phyloP scores from a whole-genome alignment of 2,888 invertebrate species.

The Oegoconia quadripuncta region DNA sequence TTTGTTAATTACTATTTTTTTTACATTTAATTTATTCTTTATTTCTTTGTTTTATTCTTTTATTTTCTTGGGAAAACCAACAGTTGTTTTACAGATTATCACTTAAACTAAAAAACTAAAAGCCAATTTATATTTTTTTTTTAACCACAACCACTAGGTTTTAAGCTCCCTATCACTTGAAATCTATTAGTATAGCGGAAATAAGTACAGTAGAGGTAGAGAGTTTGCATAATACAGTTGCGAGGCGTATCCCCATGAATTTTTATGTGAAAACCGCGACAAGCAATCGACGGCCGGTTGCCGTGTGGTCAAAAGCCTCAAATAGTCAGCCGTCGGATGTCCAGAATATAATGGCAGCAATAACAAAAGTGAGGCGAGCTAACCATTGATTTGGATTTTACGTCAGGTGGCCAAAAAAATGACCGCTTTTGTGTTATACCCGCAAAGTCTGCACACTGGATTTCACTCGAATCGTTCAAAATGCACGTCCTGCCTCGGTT shows the following conservation, averaged over 20 bases:
- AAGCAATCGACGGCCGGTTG: slow-evolving; percentile 34
- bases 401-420: slow-evolving; percentile 60
- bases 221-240: neutral
- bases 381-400: slow-evolving; percentile 76
- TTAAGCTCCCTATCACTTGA: too few species aligned
- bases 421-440: slow-evolving; percentile 61
- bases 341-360: slow-evolving; percentile 63
- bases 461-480: slow-evolving; percentile 41
- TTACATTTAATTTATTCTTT: too few species aligned
- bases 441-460: slow-evolving; percentile 59
- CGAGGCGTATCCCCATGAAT: slow-evolving; percentile 29
- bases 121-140: too few species aligned
- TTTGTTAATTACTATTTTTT: too few species aligned
- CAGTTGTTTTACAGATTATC: too few species aligned
- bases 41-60: too few species aligned
- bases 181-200: too few species aligned
- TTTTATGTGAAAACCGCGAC: slow-evolving; percentile 44
- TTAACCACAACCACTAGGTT: too few species aligned
- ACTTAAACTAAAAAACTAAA: too few species aligned
- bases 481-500: slow-evolving; percentile 44
- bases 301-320: slow-evolving; percentile 42
- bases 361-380: slow-evolving; percentile 72
- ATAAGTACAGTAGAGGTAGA: too few species aligned
- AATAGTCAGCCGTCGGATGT: slow-evolving; percentile 40
- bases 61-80: too few species aligned